Base-by-base conservation (phyloP, 2,797 vertebrate species). In the Typhlichthys eigenmanni region DNA sequence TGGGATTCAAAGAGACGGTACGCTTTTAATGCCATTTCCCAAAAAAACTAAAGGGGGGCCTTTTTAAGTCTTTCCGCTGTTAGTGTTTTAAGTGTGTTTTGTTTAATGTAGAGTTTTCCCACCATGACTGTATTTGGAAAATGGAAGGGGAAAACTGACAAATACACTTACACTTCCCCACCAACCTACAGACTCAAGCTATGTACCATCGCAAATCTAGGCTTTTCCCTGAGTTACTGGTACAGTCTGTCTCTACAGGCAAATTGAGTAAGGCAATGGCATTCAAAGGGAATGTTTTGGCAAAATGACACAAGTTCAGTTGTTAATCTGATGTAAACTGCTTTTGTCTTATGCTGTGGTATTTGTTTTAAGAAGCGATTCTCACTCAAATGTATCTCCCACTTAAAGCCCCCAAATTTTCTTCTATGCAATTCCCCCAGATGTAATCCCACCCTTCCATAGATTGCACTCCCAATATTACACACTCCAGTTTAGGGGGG, bases 1-100 rank as follows among this genome's bases (percentile, higher is more conserved):
- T 79, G 75, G 78, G 85, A 88, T 89, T 91, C 72, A 89, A 90
- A 91, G 89, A 91, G 84, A 85, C 78, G 71, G 85, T 91, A 88
- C 66, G n/a, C 76, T 87, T 91, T 92, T 90, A 89, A 92, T 85
- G 77, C 79, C 71, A 76, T 81, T 85, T 75, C 76, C 79, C 83
- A 16, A 19, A 79, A 76, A 59, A 88, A 85, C 17, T 17, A 50
- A 57, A 11, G 19, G 3, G 69, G 73, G 76, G 87, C 75, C 78
- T 83, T 84, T 89, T 81, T 64, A 80, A 83, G 75, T 78, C 48
- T 47, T 74, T 70, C 60, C 68, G 75, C 14, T 34, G 47, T 71
- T 82, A 74, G 67, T 56, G 66, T 78, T 6, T 43, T 76, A 7
- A 24, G 63, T 62, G 71, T 48, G 64, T 67, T 84, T 71, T 73